These are phyloP conservation scores for Tinamus major DNA, from an alignment of 2,797 vertebrate genomes.

Conservation along the genomic window DNA sequence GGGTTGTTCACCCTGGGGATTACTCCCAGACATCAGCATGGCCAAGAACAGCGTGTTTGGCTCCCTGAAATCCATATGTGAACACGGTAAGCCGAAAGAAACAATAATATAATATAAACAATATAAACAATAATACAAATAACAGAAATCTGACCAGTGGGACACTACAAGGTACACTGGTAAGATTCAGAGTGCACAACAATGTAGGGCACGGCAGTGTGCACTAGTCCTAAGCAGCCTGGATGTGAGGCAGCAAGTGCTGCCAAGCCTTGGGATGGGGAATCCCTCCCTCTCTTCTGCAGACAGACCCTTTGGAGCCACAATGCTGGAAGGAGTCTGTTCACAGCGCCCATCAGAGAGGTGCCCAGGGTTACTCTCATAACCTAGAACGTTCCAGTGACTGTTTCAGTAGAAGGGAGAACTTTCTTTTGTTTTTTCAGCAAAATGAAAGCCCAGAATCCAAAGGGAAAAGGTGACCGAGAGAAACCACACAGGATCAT, in stretches of 20 bases:
- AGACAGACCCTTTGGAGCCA: background rate
- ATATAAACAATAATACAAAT: no score
- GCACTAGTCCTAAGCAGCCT: background rate
- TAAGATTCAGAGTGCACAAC: background rate
- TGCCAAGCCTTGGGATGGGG: background rate
- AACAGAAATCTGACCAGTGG: background rate
- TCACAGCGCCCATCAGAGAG: background rate
- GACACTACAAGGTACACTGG: background rate
- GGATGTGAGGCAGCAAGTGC: accelerated
- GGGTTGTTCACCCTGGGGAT: accelerated
- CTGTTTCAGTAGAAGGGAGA: background rate
- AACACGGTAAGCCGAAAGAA: background rate
- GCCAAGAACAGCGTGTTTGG: background rate
- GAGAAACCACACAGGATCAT: background rate
- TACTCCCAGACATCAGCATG: background rate
- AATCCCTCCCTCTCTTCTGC: background rate
- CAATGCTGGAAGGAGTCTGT: background rate
- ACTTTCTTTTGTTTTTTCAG: background rate
- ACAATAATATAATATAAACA: no score
- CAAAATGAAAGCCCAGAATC: background rate
- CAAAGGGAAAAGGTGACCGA: background rate
- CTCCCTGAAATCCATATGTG: background rate
- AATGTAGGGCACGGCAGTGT: accelerated
- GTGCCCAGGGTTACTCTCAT: background rate
- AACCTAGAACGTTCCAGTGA: background rate